These are phyloP conservation scores for Noturus placidus DNA, from an alignment of 2,113 vertebrate genomes.

Conservation along the genomic window DNA sequence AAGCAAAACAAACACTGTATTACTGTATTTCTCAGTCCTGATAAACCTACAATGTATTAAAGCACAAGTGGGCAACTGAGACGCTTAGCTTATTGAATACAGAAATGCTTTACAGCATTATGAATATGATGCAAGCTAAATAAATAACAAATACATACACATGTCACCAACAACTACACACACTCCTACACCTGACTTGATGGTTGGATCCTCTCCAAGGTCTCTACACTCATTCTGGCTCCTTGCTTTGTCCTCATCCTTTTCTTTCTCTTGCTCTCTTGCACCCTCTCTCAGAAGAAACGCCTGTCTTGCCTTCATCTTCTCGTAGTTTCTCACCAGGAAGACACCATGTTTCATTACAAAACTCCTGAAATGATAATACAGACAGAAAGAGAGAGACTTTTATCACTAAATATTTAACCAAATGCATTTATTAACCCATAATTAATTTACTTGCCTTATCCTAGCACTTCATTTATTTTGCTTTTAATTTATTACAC, in stretches of 20 bases:
- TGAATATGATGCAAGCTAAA: neutral
- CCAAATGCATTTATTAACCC: neutral
- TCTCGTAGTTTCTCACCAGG: conserved; percentile 91
- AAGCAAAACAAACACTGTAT: neutral
- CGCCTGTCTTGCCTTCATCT: conserved; percentile 87
- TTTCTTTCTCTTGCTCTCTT: conserved; percentile 58
- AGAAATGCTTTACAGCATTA: neutral
- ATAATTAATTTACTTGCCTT: neutral
- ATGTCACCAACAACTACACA: conserved; percentile 27
- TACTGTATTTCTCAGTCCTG: neutral
- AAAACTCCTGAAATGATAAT: conserved; percentile 78
- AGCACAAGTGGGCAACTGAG: neutral
- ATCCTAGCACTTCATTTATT: neutral
- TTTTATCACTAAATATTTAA: neutral
- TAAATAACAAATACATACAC: conserved; percentile 21
- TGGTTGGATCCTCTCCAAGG: conserved; percentile 89
- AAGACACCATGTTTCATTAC: conserved; percentile 91
- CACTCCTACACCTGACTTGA: conserved; percentile 86
- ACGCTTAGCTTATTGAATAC: neutral
- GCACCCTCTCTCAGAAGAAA: conserved; percentile 81
- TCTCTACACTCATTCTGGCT: conserved; percentile 88
- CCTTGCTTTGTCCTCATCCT: conserved; percentile 63
- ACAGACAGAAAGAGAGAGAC: conserved; percentile 70
- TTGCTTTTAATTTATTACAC: neutral
- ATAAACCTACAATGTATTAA: neutral